phyloP scores from a whole-genome alignment of 2,888 invertebrate genomes.

The Anticlea derivata region DNA sequence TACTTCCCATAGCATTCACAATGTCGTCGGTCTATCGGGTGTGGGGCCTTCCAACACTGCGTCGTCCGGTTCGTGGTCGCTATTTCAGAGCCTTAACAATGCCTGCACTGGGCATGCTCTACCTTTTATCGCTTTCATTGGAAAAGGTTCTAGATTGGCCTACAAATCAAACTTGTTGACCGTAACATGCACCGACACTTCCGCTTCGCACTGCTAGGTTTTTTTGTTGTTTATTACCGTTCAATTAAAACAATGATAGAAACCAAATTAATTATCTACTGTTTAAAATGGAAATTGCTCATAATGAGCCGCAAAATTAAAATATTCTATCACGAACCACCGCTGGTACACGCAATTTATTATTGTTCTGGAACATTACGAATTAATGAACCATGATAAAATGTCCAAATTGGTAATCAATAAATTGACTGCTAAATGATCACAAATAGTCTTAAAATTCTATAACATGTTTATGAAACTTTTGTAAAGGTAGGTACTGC shows the following conservation, averaged over 20 bases:
- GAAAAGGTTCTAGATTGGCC: no score
- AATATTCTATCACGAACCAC: constrained; percentile 20
- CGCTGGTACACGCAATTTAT: constrained; percentile 6
- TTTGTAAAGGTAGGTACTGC: no score
- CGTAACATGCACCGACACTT: not conserved
- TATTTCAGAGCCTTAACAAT: no score
- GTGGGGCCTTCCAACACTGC: no score
- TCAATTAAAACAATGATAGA: constrained; percentile 10
- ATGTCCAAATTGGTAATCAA: constrained; percentile 13
- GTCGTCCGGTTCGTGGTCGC: no score
- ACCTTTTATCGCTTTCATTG: no score
- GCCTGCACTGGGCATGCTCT: no score
- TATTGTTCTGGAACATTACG: constrained; percentile 22
- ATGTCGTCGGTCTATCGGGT: no score
- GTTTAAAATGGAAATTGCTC: constrained; percentile 15
- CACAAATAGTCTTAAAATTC: constrained; percentile 3
- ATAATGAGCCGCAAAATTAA: constrained; percentile 14
- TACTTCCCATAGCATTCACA: no score
- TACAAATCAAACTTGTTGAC: no score
- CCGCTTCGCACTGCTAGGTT: not conserved
- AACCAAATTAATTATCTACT: constrained; percentile 13
- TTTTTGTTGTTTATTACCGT: constrained; percentile 3
- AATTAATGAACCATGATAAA: constrained; percentile 15
- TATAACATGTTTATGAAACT: no score
- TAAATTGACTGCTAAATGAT: constrained; percentile 5